These are phyloP conservation scores for Lepeophtheirus salmonis DNA, from an alignment of 1,140 invertebrate genomes.

Conservation along the genomic window DNA sequence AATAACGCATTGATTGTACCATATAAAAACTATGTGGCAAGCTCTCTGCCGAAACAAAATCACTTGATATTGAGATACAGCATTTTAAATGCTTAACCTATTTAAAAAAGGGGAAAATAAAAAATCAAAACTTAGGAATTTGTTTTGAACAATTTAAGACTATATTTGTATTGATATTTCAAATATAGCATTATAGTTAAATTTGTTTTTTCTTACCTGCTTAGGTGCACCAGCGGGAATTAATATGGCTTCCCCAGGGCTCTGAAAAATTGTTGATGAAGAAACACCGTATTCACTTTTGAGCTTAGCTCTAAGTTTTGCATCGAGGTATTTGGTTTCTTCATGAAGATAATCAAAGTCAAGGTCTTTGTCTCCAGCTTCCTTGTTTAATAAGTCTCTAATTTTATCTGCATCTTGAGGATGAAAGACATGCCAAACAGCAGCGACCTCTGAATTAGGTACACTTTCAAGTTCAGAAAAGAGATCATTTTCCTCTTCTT, in stretches of 20 bases:
- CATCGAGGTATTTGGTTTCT: conserved; percentile 83
- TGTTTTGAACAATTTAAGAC: too few species aligned
- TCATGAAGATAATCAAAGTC: conserved; percentile 91
- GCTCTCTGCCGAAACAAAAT: background rate
- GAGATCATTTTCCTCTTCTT: too few species aligned
- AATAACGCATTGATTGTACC: background rate
- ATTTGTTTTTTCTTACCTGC: too few species aligned
- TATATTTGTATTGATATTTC: too few species aligned
- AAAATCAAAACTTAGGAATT: too few species aligned
- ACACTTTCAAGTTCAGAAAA: too few species aligned
- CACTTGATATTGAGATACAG: background rate
- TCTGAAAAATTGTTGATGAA: conserved; percentile 88
- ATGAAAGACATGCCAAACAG: conserved; percentile 88
- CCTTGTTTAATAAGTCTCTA: conserved; percentile 68
- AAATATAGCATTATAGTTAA: too few species aligned
- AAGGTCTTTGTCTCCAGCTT: conserved; percentile 31
- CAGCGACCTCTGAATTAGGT: too few species aligned
- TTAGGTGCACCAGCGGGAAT: conserved; percentile 90
- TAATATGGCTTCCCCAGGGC: conserved; percentile 86
- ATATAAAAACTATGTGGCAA: background rate
- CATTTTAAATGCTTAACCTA: background rate
- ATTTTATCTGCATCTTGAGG: conserved; percentile 86
- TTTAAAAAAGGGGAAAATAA: too few species aligned
- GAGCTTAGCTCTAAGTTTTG: conserved; percentile 54
- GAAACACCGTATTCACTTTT: conserved; percentile 77